Percentiles rank a stretch among this genome's conserved stretches.
Conservation (phyloP, 2,797 vertebrate genomes). For the Peromyscus eremicus region DNA sequence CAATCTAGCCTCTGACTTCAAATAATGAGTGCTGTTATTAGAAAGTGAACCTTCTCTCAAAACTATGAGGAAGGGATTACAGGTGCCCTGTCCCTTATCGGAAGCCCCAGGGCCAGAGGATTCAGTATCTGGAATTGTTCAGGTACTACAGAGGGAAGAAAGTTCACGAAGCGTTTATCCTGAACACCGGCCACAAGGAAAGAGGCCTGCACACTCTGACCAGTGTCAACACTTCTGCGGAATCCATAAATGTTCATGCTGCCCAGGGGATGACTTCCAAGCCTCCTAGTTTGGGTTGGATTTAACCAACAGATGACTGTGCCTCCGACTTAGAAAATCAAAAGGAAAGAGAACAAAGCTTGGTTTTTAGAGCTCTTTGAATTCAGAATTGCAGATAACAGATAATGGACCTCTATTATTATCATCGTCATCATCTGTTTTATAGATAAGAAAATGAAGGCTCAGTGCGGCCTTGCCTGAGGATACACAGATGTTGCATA, state of each 20-base stretch:
- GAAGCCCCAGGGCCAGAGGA: neutral
- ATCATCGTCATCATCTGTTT: neutral
- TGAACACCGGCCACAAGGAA: neutral
- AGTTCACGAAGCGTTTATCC: neutral
- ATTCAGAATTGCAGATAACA: constrained; percentile 61
- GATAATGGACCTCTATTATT: neutral
- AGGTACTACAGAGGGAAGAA: constrained; percentile 22
- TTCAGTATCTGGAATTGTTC: constrained; percentile 43
- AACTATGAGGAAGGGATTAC: neutral
- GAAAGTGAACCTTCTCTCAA: constrained; percentile 14
- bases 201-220: neutral
- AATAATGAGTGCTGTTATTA: constrained; percentile 19
- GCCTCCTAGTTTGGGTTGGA: neutral
- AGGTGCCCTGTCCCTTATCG: constrained; percentile 21
- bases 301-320: neutral
- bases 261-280: neutral
- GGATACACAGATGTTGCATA: neutral
- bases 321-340: neutral
- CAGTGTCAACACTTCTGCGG: neutral
- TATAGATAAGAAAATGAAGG: constrained; percentile 64
- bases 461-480: neutral
- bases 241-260: neutral
- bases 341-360: neutral
- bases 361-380: constrained; percentile 38
- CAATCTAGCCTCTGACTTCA: constrained; percentile 12